Percentiles rank a stretch among this genome's conserved stretches.
These are phyloP conservation scores for Oasisia sp. DNA, from an alignment of 2,888 invertebrate species.

Conservation along the genomic window DNA sequence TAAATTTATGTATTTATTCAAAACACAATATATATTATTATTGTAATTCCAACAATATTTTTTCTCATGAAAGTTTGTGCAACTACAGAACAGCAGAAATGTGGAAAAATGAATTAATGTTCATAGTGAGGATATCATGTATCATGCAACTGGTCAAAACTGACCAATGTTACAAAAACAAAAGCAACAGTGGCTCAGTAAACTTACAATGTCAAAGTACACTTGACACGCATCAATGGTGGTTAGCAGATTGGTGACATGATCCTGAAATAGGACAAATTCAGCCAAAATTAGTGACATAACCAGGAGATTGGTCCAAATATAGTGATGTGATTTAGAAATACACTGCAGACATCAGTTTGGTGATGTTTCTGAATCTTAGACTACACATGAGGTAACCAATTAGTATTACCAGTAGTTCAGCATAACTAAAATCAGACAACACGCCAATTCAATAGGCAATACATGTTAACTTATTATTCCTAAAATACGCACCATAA, in stretches of 20 bases:
- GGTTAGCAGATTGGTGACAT: constrained; percentile 74
- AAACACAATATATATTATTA: too few species aligned
- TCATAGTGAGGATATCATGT: not conserved
- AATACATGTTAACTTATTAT: not conserved
- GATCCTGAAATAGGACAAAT: constrained; percentile 62
- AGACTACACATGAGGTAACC: not conserved
- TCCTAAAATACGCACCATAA: too few species aligned
- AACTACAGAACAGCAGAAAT: not conserved
- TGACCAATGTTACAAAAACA: not conserved
- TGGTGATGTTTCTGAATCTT: not conserved
- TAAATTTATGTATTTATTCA: too few species aligned
- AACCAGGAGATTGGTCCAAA: constrained; percentile 61
- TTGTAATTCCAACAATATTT: too few species aligned
- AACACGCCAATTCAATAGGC: not conserved
- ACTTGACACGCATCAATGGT: constrained; percentile 97
- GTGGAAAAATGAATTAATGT: not conserved
- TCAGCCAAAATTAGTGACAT: constrained; percentile 74
- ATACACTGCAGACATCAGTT: not conserved
- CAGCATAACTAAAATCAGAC: too few species aligned
- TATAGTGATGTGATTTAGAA: not conserved
- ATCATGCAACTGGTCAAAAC: not conserved
- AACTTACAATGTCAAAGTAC: constrained; percentile 84
- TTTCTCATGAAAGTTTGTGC: too few species aligned
- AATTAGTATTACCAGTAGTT: not conserved
- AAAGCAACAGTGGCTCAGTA: not conserved